Evolutionary conservation across 2,797 vertebrate genomes (phyloP).

Genomic region (Sebastes variabilis): DNA sequence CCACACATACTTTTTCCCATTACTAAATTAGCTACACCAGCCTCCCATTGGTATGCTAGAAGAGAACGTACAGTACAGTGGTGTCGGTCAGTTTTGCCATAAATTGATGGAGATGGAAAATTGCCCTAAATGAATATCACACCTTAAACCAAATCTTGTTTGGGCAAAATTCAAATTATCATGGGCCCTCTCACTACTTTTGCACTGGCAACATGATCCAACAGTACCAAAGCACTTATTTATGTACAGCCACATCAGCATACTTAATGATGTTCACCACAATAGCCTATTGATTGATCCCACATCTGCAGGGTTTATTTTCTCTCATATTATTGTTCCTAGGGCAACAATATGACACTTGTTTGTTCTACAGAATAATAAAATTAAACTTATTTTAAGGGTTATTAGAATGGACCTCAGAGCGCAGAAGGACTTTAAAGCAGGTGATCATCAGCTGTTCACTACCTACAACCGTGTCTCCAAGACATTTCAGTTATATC

Average conservation of each 20-base stretch:
- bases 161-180: neutral
- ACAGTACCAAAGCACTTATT: neutral
- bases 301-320: neutral
- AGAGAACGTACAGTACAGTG: too few relatives aligned
- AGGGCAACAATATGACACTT: neutral
- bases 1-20: too few relatives aligned
- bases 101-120: too few relatives aligned
- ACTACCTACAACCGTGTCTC: neutral
- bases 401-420: neutral
- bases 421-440: neutral
- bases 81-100: too few relatives aligned
- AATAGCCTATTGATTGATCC: neutral
- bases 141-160: neutral
- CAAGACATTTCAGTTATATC: neutral
- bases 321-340: neutral
- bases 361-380: neutral
- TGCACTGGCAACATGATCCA: neutral
- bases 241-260: neutral
- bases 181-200: neutral
- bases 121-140: neutral
- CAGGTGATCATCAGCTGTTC: neutral
- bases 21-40: too few relatives aligned
- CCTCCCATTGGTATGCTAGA: too few relatives aligned
- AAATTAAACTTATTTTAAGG: neutral
- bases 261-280: neutral